Base-by-base conservation (phyloP, 2,888 invertebrate genomes). In the Lasioglossum marginatum region DNA sequence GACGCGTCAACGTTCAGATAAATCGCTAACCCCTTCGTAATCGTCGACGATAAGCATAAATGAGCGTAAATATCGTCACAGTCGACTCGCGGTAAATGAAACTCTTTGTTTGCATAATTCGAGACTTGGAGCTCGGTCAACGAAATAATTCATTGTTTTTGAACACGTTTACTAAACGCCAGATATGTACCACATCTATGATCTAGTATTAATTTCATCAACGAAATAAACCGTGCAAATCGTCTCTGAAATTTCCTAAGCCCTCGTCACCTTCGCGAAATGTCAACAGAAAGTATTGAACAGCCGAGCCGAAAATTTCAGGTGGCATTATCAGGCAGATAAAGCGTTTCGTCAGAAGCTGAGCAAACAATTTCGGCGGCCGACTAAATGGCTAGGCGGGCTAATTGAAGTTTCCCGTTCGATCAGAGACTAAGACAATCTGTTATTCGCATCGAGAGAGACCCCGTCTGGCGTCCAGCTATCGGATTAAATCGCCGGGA, bases 401-500 rank as follows among this genome's bases (percentile, higher is more conserved):
- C 60, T 63, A 31, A 63, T 63, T 63, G 16, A 31, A 63, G 27
- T 27, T 63, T 16, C 16, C 60, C 60, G 60, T 63, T 31, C 60
- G 60, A 63, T 63, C 5, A 31, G 60, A 27, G 27, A 2, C 27
- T 10, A 16, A 31, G 60, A 63, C 31, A 63, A 63, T 63, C 60
- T 63, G 31, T 31, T 63, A 63, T 31, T 27, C 31, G 31, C 6
- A 16, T 63, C 5, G 60, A 60, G 27, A 60, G 27, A n/a, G 16
- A 16, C 1, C 14, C 16, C 27, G 27, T 37, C 68, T 68, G 34
- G 37, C 12, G 37, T 37, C 34, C 34, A 40, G 37, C 45, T 48
- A 23, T 73, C 72, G 72, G 48, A 43, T 70, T 77, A 43, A 76
- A 83, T 75, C 86, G 80, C 27, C 87, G 77, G 86, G 83, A 87